Evolutionary conservation across 2,888 invertebrate species (phyloP).

Genomic region (Drosophila histrio): DNA sequence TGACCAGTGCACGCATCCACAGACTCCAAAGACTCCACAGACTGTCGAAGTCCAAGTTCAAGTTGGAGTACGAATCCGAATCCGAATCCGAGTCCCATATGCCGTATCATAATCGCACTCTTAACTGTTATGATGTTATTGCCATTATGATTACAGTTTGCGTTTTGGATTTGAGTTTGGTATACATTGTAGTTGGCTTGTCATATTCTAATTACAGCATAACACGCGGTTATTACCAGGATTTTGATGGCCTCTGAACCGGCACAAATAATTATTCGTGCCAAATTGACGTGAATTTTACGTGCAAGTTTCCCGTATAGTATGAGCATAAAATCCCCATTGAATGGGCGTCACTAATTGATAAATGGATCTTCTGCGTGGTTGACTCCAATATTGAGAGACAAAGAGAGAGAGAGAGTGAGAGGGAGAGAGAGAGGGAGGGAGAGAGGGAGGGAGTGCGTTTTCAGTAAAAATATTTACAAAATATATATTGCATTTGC

Average conservation of each 20-base stretch:
- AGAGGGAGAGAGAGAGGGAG: background rate
- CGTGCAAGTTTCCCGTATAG: constrained; percentile 62
- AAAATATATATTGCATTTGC: constrained; percentile 26
- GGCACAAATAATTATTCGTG: constrained; percentile 35
- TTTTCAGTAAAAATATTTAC: constrained; percentile 28
- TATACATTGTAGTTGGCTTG: constrained; percentile 26
- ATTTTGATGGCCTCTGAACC: constrained; percentile 65
- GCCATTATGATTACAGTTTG: constrained; percentile 33
- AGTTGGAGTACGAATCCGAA: background rate
- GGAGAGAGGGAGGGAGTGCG: background rate
- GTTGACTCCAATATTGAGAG: constrained; percentile 40
- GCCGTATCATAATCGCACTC: constrained; percentile 61
- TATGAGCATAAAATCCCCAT: constrained; percentile 45
- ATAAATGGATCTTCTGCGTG: constrained; percentile 72
- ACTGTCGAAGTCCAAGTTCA: background rate
- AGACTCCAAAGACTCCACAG: constrained; percentile 15
- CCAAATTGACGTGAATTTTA: constrained; percentile 69
- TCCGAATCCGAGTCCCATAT: constrained; percentile 25
- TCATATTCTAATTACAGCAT: constrained; percentile 77
- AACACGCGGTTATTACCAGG: constrained; percentile 72
- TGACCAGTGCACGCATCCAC: constrained; percentile 69
- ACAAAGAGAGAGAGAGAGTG: background rate
- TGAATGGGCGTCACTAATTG: constrained; percentile 77
- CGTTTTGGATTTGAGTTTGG: background rate
- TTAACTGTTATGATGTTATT: constrained; percentile 69